These are phyloP conservation scores for Tethea ocularis DNA, from an alignment of 2,888 invertebrate species.

Conservation along the genomic window DNA sequence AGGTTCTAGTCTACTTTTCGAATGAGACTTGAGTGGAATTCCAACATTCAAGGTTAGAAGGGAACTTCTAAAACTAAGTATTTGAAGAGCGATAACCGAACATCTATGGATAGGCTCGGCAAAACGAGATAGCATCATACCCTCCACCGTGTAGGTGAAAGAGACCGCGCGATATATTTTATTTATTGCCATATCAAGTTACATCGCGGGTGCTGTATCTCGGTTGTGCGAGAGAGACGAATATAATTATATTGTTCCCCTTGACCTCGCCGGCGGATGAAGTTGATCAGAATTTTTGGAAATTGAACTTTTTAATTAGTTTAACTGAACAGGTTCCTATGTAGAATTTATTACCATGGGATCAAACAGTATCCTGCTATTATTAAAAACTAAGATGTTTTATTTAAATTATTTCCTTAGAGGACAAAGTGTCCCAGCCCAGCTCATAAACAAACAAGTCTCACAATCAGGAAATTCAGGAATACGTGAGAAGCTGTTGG, in stretches of 20 bases:
- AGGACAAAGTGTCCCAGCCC: background rate
- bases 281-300: constrained; percentile 49
- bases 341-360: constrained; percentile 20
- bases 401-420: background rate
- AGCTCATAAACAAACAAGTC: background rate
- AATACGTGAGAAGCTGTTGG: background rate
- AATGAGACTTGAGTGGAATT: constrained; percentile 53
- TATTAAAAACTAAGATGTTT: background rate
- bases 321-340: constrained; percentile 32
- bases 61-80: constrained; percentile 73
- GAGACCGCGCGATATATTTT: constrained; percentile 60
- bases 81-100: constrained; percentile 76
- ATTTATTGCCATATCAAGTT: constrained; percentile 80
- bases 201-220: constrained; percentile 52
- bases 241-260: constrained; percentile 49
- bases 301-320: constrained; percentile 48
- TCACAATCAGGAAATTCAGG: background rate
- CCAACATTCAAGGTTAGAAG: constrained; percentile 73
- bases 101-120: constrained; percentile 53
- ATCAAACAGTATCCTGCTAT: background rate
- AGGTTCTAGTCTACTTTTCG: constrained; percentile 30
- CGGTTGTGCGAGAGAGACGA: constrained; percentile 57
- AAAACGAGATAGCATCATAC: constrained; percentile 45
- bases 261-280: constrained; percentile 47
- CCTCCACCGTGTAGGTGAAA: constrained; percentile 25